Conservation (phyloP, 2,113 vertebrate species). For the Pipra filicauda region DNA sequence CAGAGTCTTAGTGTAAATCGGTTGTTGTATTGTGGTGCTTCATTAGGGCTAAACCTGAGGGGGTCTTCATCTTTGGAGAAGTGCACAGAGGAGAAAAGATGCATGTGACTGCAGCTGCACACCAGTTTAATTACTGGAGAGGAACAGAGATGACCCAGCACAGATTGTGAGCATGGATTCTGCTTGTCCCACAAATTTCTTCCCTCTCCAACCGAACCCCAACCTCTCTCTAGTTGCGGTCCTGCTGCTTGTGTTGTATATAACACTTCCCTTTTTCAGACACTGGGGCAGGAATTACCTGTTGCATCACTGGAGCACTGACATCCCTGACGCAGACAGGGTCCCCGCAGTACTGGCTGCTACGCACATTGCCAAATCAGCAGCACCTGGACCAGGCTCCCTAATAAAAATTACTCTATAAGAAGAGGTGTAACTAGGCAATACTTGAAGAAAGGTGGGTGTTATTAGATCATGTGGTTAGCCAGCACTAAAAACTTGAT, state of each 20-base stretch:
- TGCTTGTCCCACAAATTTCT: not conserved
- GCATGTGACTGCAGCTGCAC: not conserved
- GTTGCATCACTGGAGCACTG: not conserved
- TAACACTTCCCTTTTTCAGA: not conserved
- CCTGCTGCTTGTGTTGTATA: not conserved
- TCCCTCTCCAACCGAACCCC: not conserved
- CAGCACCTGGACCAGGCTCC: not conserved
- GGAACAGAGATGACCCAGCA: not conserved
- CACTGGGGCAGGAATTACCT: not conserved
- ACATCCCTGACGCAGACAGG: not conserved
- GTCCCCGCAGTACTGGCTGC: not conserved
- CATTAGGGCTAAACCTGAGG: not conserved
- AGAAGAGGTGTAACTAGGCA: conserved; percentile 31
- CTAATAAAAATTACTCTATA: not conserved
- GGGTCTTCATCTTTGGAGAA: not conserved
- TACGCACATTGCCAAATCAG: not conserved
- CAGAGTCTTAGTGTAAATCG: not conserved
- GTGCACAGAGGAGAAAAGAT: not conserved
- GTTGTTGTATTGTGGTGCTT: not conserved
- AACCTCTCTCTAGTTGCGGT: not conserved
- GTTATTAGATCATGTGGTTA: conserved; percentile 41
- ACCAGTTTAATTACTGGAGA: not conserved
- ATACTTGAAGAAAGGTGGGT: conserved; percentile 36
- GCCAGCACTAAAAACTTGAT: conserved; percentile 45
- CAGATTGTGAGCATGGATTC: not conserved